Base-by-base conservation (phyloP, 2,888 invertebrate genomes). In the Drosophila acutilabella region DNA sequence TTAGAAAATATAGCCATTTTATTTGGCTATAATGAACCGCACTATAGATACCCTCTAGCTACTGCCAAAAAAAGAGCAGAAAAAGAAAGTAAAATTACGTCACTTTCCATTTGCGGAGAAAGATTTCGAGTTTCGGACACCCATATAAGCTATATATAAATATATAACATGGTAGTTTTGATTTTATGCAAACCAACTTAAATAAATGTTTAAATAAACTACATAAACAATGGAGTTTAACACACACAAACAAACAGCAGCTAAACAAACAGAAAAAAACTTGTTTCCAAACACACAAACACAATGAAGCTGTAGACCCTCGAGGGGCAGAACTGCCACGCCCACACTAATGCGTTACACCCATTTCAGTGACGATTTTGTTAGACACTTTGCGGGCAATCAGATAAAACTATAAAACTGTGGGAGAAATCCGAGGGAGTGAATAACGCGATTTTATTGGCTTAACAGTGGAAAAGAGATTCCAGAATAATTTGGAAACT, bases 391-490 rank as follows among this genome's bases (percentile, higher is more conserved):
- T 36, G 11, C 13, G 11, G 38, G 20, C 41, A 47, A 11, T 40
- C 23, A 23, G 23, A 23, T 23, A n/a, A n/a, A n/a, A n/a, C 23
- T 23, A 23, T 23, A 23, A 56, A 53, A 60, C 54, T 71, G 61
- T 42, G 61, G 54, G 33, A 14, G 8, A 57, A 48, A 60, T 38
- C 13, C 14, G 16, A 16, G 56, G 58, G 62, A 30, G 64, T 36
- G 78, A 38, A 47, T 38, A 23, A 73, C 78, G 75, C 75, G 69
- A 74, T 75, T 75, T 78, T 68, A 42, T 47, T 47, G 44, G 14
- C 4, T 5, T 18, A 52, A 41, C 54, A 52, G 57, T 50, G 59
- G 18, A 36, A 59, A 52, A 38, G 36, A 54, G 60, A 71, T 54
- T 62, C 30, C 30, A 30, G 2, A 30, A 54, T 14, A 71, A 59